Percentiles rank a stretch among this genome's conserved stretches.
Conservation (phyloP, 2,113 vertebrate genomes). For the Anoura caudifer region DNA sequence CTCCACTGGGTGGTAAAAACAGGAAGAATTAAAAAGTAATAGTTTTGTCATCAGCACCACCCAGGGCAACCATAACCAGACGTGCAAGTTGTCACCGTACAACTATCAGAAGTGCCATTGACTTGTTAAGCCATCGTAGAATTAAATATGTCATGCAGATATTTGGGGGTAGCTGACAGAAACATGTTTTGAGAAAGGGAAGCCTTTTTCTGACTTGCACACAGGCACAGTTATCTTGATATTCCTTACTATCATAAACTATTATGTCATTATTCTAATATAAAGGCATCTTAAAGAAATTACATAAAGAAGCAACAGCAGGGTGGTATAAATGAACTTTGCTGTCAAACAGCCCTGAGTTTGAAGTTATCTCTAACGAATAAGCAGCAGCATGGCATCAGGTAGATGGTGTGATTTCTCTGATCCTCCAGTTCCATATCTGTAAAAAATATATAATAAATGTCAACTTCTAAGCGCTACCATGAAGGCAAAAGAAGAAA, state of each 20-base stretch:
- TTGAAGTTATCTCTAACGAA: constrained; percentile 13
- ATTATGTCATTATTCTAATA: not conserved
- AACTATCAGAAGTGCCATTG: not conserved
- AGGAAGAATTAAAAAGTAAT: not conserved
- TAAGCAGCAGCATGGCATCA: not conserved
- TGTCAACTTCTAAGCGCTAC: not conserved
- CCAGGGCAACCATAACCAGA: not conserved
- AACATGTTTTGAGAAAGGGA: not conserved
- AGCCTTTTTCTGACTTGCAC: not conserved
- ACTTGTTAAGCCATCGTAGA: not conserved
- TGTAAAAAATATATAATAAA: constrained; percentile 43
- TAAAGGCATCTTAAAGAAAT: not conserved
- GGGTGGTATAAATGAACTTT: not conserved
- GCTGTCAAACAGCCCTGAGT: not conserved
- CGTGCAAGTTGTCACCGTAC: not conserved
- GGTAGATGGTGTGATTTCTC: constrained; percentile 16
- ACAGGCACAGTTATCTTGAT: not conserved
- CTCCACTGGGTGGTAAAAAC: not conserved
- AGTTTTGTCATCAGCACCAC: not conserved
- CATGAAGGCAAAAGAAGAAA: constrained; percentile 34
- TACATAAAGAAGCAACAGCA: not conserved
- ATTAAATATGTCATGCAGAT: not conserved
- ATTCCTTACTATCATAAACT: not conserved
- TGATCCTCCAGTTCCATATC: not conserved
- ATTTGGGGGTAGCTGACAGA: not conserved